These are phyloP conservation scores for Nephrotoma flavescens DNA, from an alignment of 2,888 invertebrate species.

Conservation along the genomic window DNA sequence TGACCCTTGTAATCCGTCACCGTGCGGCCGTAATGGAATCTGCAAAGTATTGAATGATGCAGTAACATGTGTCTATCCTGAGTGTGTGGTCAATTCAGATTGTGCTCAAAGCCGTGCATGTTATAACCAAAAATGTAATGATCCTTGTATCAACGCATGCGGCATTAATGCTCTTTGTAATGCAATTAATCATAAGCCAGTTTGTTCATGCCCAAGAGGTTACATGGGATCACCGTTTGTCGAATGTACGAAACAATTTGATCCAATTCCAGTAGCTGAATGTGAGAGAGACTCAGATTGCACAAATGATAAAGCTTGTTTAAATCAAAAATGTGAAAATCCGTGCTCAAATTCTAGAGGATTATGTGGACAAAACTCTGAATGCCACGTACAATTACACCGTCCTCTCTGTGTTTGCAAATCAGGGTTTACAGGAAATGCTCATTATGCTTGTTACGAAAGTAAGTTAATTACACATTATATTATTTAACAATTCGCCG, in stretches of 20 bases:
- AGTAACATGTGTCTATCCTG: conserved; percentile 68
- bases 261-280: conserved; percentile 44
- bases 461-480: conserved; percentile 33
- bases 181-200: conserved; percentile 62
- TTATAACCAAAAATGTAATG: conserved; percentile 65
- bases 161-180: conserved; percentile 71
- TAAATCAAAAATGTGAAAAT: conserved; percentile 55
- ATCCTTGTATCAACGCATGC: conserved; percentile 70
- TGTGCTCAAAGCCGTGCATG: conserved; percentile 71
- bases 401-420: conserved; percentile 69
- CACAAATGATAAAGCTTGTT: conserved; percentile 67
- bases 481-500: not conserved
- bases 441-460: conserved; percentile 60
- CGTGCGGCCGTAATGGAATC: conserved; percentile 68
- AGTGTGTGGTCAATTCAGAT: conserved; percentile 78
- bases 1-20: conserved; percentile 74
- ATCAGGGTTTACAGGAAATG: conserved; percentile 72
- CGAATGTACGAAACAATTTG: conserved; percentile 38
- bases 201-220: conserved; percentile 68
- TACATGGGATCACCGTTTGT: conserved; percentile 66
- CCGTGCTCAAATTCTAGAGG: conserved; percentile 50
- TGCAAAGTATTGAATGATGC: conserved; percentile 55
- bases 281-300: conserved; percentile 66
- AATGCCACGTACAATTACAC: conserved; percentile 63
- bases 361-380: conserved; percentile 63